Evolutionary conservation across 2,888 invertebrate genomes (phyloP), one percentile per base, ranked within the genome.

Genomic region (Cantharis flavilabris): DNA sequence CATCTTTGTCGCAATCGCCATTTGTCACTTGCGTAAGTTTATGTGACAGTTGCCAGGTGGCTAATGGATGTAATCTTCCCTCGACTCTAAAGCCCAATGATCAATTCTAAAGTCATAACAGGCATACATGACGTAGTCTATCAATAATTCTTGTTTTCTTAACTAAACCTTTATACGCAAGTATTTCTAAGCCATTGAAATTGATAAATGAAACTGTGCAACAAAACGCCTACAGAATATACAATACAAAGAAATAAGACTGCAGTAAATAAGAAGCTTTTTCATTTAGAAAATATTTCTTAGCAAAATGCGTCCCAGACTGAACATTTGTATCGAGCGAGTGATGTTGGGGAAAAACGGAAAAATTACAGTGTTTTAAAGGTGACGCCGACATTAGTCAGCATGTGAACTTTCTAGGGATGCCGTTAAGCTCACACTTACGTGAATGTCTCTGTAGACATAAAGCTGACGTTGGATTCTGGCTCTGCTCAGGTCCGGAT

Each of bases 21-120:
- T 84, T 84, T 84, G 83, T 84, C 84, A 84, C 81, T 78, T 78
- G 81, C 80, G 80, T 82, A 83, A 83, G 81, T 82, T 83, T 80
- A 80, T 73, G 76, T 83, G 83, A 84, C 84, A 84, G 83, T 81
- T 79, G 80, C 83, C 84, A 84, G 83, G 84, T 84, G 84, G 83
- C 82, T 84, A 84, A 84, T 84, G 84, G 83, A 82, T 83, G 83
- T 84, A 84, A 84, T 84, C 83, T 82, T 80, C 82, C 79, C 81
- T 78, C 74, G 80, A 80, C 80, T 79, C 76, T 81, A 80, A 80
- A 78, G 76, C 77, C 77, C 81, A 78, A 80, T 83, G 83, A 84
- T 83, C 83, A 82, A 78, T 78, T 78, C 73, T 75, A 78, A 78
- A 78, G 78, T 76, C 78, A 76, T 73, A 76, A 78, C 71, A 76